These are phyloP conservation scores for Coleophora flavipennella DNA, from an alignment of 2,888 invertebrate species.

Conservation along the genomic window DNA sequence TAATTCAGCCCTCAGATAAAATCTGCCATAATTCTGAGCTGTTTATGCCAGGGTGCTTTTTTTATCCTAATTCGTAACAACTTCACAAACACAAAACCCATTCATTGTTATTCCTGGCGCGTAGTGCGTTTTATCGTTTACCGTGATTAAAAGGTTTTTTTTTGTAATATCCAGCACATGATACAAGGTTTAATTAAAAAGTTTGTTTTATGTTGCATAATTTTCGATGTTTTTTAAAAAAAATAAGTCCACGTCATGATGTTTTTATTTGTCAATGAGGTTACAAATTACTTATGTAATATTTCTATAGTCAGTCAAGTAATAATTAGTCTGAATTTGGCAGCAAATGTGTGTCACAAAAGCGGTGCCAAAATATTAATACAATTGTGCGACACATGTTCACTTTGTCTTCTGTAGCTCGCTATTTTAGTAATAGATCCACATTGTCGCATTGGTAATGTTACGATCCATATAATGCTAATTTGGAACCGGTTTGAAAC, in stretches of 20 bases:
- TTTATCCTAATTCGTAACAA: slow-evolving; percentile 32
- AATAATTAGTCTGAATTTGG: neutral
- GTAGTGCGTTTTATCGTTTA: slow-evolving; percentile 39
- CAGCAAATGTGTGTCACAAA: neutral
- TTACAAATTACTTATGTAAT: neutral
- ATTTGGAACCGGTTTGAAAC: too few relatives aligned
- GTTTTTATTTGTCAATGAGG: too few relatives aligned
- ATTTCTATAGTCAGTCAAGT: neutral
- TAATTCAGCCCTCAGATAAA: too few relatives aligned
- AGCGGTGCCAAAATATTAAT: neutral
- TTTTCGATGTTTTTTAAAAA: too few relatives aligned
- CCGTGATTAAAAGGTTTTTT: slow-evolving; percentile 31
- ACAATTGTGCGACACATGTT: neutral
- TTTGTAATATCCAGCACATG: slow-evolving; percentile 32
- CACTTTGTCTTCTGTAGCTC: neutral
- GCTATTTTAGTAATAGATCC: too few relatives aligned
- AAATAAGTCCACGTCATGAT: too few relatives aligned
- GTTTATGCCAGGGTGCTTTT: slow-evolving; percentile 11
- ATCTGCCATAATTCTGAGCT: too few relatives aligned
- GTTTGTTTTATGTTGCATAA: slow-evolving; percentile 1
- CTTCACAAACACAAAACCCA: slow-evolving; percentile 1
- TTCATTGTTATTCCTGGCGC: slow-evolving; percentile 40
- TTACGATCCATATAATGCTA: too few relatives aligned
- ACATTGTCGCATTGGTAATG: too few relatives aligned
- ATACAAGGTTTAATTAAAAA: slow-evolving; percentile 22